A percentile compares a stretch with the other conserved stretches of the same genome.
Conservation (phyloP, 2,888 invertebrate species). For the Leucoma salicis region DNA sequence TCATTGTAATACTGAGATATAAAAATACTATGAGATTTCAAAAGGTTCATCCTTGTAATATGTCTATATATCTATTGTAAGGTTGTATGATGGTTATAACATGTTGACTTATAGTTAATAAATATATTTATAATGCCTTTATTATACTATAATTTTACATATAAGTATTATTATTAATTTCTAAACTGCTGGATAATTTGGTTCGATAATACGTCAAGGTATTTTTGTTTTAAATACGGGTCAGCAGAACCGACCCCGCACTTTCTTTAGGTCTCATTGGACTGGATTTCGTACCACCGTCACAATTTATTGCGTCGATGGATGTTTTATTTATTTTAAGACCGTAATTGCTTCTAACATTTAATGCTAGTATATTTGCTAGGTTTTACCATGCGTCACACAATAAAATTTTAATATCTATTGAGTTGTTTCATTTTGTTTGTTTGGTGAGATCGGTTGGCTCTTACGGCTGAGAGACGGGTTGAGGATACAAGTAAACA, state of each 20-base stretch:
- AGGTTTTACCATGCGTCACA: slow-evolving; percentile 49
- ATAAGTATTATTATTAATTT: slow-evolving; percentile 37
- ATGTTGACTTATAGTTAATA: slow-evolving; percentile 3
- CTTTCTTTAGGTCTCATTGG: no score
- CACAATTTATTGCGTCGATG: slow-evolving; percentile 30
- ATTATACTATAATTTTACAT: slow-evolving; percentile 32
- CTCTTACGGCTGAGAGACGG: no score
- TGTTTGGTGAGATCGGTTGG: no score
- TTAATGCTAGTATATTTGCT: slow-evolving; percentile 60
- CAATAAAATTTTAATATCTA: slow-evolving; percentile 55
- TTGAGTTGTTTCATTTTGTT: slow-evolving; percentile 25
- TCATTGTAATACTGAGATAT: no score
- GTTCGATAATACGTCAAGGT: slow-evolving; percentile 12
- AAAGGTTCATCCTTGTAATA: no score
- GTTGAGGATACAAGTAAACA: no score
- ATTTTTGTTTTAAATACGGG: neutral
- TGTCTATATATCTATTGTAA: no score
- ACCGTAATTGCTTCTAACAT: slow-evolving; percentile 62
- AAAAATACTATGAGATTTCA: no score
- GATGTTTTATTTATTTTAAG: slow-evolving; percentile 49
- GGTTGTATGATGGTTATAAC: neutral
- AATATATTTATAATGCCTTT: slow-evolving; percentile 28
- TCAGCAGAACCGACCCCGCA: neutral
- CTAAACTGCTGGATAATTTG: slow-evolving; percentile 18
- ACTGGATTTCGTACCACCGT: slow-evolving; percentile 21